A percentile compares a stretch with the other conserved stretches of the same genome.
Evolutionary conservation across 2,888 invertebrate species (phyloP).

Genomic region (Colostygia pectinataria): DNA sequence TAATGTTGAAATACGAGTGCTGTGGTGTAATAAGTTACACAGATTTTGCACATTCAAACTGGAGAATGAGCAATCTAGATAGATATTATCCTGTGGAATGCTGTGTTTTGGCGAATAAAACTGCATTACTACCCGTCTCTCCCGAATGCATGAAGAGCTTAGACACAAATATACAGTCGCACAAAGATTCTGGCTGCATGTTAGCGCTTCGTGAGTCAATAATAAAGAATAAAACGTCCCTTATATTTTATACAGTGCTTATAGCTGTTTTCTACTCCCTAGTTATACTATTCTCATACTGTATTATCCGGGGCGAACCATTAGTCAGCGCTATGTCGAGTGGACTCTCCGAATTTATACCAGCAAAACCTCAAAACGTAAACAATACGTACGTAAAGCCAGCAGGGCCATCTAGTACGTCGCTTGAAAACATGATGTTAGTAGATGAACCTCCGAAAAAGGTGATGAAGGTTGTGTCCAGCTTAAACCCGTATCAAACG

Average conservation of each 20-base stretch:
- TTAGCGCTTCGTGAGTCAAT: conserved; percentile 52
- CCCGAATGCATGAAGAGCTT: conserved; percentile 50
- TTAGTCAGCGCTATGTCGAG: conserved; percentile 49
- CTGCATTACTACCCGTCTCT: conserved; percentile 49
- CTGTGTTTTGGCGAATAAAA: conserved; percentile 57
- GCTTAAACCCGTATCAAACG: conserved; percentile 60
- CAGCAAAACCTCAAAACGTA: conserved; percentile 33
- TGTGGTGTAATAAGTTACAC: conserved; percentile 60
- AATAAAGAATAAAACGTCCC: conserved; percentile 47
- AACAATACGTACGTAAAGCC: conserved; percentile 27
- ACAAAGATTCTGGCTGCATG: conserved; percentile 60
- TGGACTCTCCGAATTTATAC: conserved; percentile 35
- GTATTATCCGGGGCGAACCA: conserved; percentile 62
- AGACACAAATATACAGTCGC: conserved; percentile 38
- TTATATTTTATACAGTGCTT: conserved; percentile 57
- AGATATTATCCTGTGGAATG: conserved; percentile 64
- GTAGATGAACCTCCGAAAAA: conserved; percentile 64
- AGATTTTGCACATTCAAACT: conserved; percentile 60
- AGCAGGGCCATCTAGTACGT: conserved; percentile 41
- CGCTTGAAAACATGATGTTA: conserved; percentile 58
- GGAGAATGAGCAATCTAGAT: conserved; percentile 52
- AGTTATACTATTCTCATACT: conserved; percentile 61
- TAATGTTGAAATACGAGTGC: conserved; percentile 68
- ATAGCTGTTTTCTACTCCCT: conserved; percentile 45
- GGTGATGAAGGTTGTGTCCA: conserved; percentile 64